Conservation (phyloP, 2,113 vertebrate species). For the Scolopax mira region DNA sequence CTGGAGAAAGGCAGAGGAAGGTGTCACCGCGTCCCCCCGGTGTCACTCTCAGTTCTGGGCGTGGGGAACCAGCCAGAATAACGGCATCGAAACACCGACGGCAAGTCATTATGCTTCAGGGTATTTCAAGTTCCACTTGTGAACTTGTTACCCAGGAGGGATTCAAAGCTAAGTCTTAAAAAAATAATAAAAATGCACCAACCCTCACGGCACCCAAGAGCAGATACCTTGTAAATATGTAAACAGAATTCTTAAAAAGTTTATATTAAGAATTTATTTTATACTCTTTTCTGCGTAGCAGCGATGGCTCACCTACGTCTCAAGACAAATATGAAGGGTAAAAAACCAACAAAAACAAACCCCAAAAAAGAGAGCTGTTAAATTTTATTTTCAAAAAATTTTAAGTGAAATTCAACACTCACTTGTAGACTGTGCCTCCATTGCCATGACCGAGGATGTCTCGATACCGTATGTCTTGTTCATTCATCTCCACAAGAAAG, state of each 20-base stretch:
- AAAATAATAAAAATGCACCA: slow-evolving; percentile 57
- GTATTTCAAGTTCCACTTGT: slow-evolving; percentile 23
- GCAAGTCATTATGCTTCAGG: slow-evolving; percentile 26
- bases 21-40: slow-evolving; percentile 32
- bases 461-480: slow-evolving; percentile 95
- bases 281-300: background rate
- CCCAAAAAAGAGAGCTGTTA: fast-evolving
- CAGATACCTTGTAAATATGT: slow-evolving; percentile 20
- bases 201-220: slow-evolving; percentile 42
- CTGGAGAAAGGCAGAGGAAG: slow-evolving; percentile 10
- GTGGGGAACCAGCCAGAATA: background rate
- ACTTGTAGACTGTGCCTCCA: slow-evolving; percentile 98
- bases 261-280: background rate
- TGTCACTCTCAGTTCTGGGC: background rate
- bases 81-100: background rate
- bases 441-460: slow-evolving; percentile 98
- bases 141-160: slow-evolving; percentile 30
- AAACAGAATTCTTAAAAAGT: slow-evolving; percentile 26
- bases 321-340: background rate
- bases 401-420: slow-evolving; percentile 74
- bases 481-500: slow-evolving; percentile 91
- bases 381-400: background rate
- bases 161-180: slow-evolving; percentile 35
- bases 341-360: too few relatives aligned
- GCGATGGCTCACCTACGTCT: background rate